Conservation (phyloP, 2,113 vertebrate genomes). For the Corydoras sp. region DNA sequence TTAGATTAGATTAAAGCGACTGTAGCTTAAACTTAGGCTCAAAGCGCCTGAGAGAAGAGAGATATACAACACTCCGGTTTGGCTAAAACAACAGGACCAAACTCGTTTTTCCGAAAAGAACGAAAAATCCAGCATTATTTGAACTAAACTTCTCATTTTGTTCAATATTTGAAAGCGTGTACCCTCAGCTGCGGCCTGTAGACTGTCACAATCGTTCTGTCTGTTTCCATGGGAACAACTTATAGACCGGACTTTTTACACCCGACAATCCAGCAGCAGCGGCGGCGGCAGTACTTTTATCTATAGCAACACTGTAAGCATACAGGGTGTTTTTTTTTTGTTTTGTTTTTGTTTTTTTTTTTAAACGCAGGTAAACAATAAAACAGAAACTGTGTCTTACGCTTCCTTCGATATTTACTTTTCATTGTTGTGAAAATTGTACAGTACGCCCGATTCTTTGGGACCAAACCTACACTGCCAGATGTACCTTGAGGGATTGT, state of each 20-base stretch:
- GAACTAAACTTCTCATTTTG: not conserved
- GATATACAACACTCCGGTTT: slow-evolving; percentile 15
- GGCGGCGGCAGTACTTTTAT: slow-evolving; percentile 3
- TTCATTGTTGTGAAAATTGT: slow-evolving; percentile 41
- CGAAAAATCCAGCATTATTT: slow-evolving; percentile 20
- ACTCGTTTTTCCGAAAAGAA: slow-evolving; percentile 26
- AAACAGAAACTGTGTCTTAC: slow-evolving; percentile 38
- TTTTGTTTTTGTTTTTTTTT: not conserved
- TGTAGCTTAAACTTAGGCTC: slow-evolving; percentile 28
- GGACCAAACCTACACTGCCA: slow-evolving; percentile 44
- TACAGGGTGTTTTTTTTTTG: slow-evolving; percentile 28
- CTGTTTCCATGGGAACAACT: not conserved
- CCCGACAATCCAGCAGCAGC: slow-evolving; percentile 50
- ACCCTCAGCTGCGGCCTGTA: slow-evolving; percentile 4
- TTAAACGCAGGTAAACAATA: slow-evolving; percentile 11
- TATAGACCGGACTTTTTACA: slow-evolving; percentile 30
- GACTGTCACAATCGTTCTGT: slow-evolving; percentile 1
- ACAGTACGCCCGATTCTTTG: slow-evolving; percentile 39
- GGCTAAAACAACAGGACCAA: slow-evolving; percentile 17
- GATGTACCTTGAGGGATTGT: slow-evolving; percentile 18
- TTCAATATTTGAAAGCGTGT: not conserved
- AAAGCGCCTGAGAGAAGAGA: slow-evolving; percentile 4
- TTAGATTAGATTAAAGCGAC: slow-evolving; percentile 41
- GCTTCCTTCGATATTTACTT: slow-evolving; percentile 33
- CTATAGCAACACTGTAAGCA: slow-evolving; percentile 8